Evolutionary conservation across 2,113 vertebrate species (phyloP).

Genomic region (Oncorhynchus tshawytscha): DNA sequence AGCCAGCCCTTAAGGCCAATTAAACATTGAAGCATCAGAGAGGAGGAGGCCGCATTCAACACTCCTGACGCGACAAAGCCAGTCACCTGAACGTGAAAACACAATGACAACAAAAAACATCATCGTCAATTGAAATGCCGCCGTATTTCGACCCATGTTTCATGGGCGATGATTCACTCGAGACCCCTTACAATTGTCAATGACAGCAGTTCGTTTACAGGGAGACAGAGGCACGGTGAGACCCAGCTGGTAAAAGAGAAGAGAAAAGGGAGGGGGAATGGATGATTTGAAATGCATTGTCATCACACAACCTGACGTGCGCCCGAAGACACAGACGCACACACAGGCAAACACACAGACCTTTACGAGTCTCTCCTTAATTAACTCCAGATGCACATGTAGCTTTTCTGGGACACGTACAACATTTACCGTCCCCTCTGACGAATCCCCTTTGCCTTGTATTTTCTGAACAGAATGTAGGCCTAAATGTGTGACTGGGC

Average conservation of each 20-base stretch:
- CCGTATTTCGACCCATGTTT: slow-evolving; percentile 24
- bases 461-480: slow-evolving; percentile 31
- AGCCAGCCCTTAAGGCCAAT: slow-evolving; percentile 61
- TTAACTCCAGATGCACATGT: slow-evolving; percentile 56
- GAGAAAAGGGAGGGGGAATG: background rate
- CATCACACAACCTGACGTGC: slow-evolving; percentile 17
- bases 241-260: slow-evolving; percentile 43
- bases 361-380: slow-evolving; percentile 47
- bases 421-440: slow-evolving; percentile 47
- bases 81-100: slow-evolving; percentile 50
- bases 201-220: slow-evolving; percentile 38
- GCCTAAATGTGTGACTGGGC: slow-evolving; percentile 41
- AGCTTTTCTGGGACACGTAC: slow-evolving; percentile 49
- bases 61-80: slow-evolving; percentile 60
- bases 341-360: slow-evolving; percentile 12
- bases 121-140: slow-evolving; percentile 26
- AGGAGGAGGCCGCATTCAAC: slow-evolving; percentile 46
- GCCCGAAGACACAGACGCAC: background rate
- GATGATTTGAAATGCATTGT: slow-evolving; percentile 43
- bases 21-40: slow-evolving; percentile 36
- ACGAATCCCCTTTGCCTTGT: slow-evolving; percentile 26
- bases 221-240: background rate
- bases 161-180: slow-evolving; percentile 24
- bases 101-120: slow-evolving; percentile 43
- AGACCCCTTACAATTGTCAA: slow-evolving; percentile 24